These are phyloP conservation scores for Megalurothrips usitatus DNA, from an alignment of 2,888 invertebrate genomes.

Conservation along the genomic window DNA sequence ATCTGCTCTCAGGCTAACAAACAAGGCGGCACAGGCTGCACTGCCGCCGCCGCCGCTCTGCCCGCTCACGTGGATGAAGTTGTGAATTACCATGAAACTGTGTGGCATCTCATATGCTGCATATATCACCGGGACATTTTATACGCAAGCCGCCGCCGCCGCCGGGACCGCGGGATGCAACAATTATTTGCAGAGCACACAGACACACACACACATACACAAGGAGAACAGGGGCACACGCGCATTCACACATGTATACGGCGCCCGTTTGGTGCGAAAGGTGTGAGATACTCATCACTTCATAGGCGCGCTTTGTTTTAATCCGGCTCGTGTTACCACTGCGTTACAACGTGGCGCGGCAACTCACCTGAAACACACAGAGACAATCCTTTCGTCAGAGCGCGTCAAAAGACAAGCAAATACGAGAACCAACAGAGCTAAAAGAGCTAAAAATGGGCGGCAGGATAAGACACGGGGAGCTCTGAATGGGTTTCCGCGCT, in stretches of 20 bases:
- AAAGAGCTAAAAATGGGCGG: too few species aligned
- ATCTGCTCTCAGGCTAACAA: neutral
- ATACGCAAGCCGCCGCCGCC: conserved; percentile 7
- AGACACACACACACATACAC: neutral
- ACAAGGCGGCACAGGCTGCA: neutral
- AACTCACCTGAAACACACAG: neutral
- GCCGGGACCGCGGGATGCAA: neutral
- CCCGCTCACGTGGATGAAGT: neutral
- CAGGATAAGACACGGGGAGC: too few species aligned
- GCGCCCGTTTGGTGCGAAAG: neutral
- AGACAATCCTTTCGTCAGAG: neutral
- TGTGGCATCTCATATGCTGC: neutral
- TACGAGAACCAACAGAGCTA: too few species aligned
- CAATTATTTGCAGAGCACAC: conserved; percentile 6
- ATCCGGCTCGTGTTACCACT: neutral
- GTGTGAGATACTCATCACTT: conserved; percentile 19
- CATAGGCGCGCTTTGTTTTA: neutral
- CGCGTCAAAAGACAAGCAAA: neutral
- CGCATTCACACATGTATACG: neutral
- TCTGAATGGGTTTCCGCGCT: too few species aligned
- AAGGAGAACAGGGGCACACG: neutral
- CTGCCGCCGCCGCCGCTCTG: neutral
- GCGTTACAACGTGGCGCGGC: neutral
- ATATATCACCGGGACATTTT: conserved; percentile 23
- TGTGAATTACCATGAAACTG: conserved; percentile 22